Conservation (phyloP, 1,140 invertebrate genomes). For the Campoletis sonorensis region DNA sequence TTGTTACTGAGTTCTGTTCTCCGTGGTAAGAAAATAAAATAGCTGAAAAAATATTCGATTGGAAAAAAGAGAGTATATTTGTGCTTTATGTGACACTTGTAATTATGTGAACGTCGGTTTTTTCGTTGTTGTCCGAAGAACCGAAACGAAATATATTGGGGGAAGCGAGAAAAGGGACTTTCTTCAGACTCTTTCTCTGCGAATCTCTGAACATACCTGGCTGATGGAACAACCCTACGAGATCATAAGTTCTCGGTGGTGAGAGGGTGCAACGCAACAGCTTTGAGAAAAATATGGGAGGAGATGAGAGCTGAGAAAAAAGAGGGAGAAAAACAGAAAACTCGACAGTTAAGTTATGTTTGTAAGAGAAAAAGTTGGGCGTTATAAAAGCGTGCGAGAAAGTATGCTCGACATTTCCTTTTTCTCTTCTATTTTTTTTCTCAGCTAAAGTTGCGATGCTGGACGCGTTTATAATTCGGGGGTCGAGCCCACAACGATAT, state of each 20-base stretch:
- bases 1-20: slow-evolving; percentile 54
- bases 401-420: slow-evolving; percentile 22
- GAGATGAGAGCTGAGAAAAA: background rate
- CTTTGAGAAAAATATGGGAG: background rate
- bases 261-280: slow-evolving; percentile 56
- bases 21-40: background rate
- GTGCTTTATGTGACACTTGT: slow-evolving; percentile 69
- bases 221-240: slow-evolving; percentile 18
- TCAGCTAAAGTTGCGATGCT: slow-evolving; percentile 29
- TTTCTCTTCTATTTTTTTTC: slow-evolving; percentile 17
- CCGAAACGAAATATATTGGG: slow-evolving; percentile 32
- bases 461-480: slow-evolving; percentile 34
- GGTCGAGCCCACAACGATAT: slow-evolving; percentile 41
- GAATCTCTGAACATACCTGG: slow-evolving; percentile 55
- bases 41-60: slow-evolving; percentile 57
- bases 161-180: slow-evolving; percentile 23
- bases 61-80: slow-evolving; percentile 60
- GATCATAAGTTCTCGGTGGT: slow-evolving; percentile 57
- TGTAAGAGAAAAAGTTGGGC: slow-evolving; percentile 6
- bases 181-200: slow-evolving; percentile 36
- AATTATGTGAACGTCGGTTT: slow-evolving; percentile 52
- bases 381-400: slow-evolving; percentile 19
- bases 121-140: slow-evolving; percentile 29
- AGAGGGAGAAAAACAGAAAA: slow-evolving; percentile 46
- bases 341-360: slow-evolving; percentile 62